Evolutionary conservation across 2,888 invertebrate genomes (phyloP), one percentile per base, ranked within the genome.

Genomic region (Blastobasis lacticolella): DNA sequence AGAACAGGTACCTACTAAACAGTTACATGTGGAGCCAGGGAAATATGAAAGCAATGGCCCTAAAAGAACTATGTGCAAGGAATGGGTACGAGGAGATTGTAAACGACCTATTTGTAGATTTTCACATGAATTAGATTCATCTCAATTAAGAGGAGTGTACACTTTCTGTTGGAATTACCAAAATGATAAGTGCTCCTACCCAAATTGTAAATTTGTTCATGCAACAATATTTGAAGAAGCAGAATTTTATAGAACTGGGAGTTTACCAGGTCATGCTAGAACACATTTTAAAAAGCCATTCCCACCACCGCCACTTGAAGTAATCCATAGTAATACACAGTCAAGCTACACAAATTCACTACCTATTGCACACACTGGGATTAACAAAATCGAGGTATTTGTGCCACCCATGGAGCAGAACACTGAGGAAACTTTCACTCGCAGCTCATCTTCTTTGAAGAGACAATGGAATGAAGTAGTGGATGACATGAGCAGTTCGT

Each of bases 121-220:
- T 50, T 66, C 61, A 0, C 84, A 85, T 50, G 68, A 75, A 47
- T 52, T 73, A 10, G 81, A 83, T 36, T 23, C 74, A 0, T 60
- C 69, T 0, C 80, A 82, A 46, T 52, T 83, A 3, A 57, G 61
- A 0, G 74, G 74, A 0, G 67, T 82, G 0, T 80, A 75, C 42
- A 79, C 74, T 5, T 85, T 85, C 52, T 85, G 85, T 49, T 68
- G 67, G 38, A 75, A 83, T 41, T 83, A 66, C 46, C 83, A 82
- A 49, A 83, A 83, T 42, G 52, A 62, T 0, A 61, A 62, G 0
- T 84, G 84, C 49, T 71, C 59, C 0, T 62, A 59, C 38, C 64
- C 72, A 0, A 66, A 69, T n/a, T 83, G 83, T 54, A 78, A 68
- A 56, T 83, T 74, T 56, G 79, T 80, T 0, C 84, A 82, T 55